Evolutionary conservation across 2,797 vertebrate genomes (phyloP), one percentile per base, ranked within the genome.

Genomic region (Prionace glauca): DNA sequence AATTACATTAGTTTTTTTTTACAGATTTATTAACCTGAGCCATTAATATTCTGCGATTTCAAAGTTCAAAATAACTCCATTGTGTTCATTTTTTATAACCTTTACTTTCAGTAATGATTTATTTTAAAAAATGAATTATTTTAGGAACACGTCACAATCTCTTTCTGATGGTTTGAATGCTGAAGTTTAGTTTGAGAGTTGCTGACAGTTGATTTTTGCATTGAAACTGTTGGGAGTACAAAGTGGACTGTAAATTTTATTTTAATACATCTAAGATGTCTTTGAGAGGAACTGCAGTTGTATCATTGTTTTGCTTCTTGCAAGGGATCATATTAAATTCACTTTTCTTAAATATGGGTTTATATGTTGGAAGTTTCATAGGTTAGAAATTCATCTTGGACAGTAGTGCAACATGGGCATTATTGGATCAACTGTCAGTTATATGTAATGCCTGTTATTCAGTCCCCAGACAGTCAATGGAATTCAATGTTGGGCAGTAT

Each of bases 161-260:
- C 4, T 56, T n/a, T 22, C 22, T 50, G 72, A 50, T 50, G 41
- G 20, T 95, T 91, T 65, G 60, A 91, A 91, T 65, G 22, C 29
- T 65, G 32, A 91, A 65, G 56, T 90, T 60, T 90, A 90, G 87
- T 62, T 24, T 90, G 56, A 62, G 56, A 81, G 81, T 45, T 91
- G 60, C 88, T 91, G 88, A 65, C 88, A 91, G 20, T 91, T 91
- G 18, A 91, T 16, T 65, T 45, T 91, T 91, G 62, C 88, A 65
- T 91, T n/a, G 29, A 91, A 18, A 65, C 56, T 18, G 20, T 87
- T 87, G 36, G 45, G 45, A 45, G 26, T 45, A 65, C 32, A 91
- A n/a, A n/a, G 56, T 65, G 60, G 56, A 8, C 32, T 65, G 60
- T 65, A 65, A 65, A n/a, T 65, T 91, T 62, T 65, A 26, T 65